Conservation (phyloP, 35 echinoderm and acorn worm species). For the Apostichopus californicus region DNA sequence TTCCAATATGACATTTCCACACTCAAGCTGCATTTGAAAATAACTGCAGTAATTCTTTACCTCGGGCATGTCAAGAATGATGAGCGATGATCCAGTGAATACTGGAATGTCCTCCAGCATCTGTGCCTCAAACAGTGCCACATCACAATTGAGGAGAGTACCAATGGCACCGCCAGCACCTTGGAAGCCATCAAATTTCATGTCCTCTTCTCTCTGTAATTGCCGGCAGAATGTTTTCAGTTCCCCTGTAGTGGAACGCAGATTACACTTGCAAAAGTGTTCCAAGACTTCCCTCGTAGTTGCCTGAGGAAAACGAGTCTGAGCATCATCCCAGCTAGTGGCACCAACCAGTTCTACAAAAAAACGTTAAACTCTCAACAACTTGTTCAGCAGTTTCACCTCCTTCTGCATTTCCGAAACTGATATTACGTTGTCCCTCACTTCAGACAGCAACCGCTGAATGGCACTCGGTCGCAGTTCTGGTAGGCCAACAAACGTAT, state of each 20-base stretch:
- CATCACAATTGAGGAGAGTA: neutral
- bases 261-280: neutral
- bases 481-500: neutral
- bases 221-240: neutral
- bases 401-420: neutral
- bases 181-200: neutral
- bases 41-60: neutral
- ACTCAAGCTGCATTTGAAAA: too few species aligned
- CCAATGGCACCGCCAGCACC: neutral
- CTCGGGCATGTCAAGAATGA: conserved; percentile 1
- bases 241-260: neutral
- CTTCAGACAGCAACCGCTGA: neutral
- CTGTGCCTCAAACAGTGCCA: too few species aligned
- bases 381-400: neutral
- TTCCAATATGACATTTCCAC: neutral
- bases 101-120: neutral
- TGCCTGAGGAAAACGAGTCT: neutral
- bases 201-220: neutral
- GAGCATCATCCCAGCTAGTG: neutral
- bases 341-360: neutral
- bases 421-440: neutral
- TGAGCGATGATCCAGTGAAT: neutral
- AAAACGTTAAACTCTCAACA: neutral
- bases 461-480: neutral
- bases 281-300: neutral